These are phyloP conservation scores for Naso thynnoides DNA, from an alignment of 2,797 vertebrate species.

Conservation along the genomic window DNA sequence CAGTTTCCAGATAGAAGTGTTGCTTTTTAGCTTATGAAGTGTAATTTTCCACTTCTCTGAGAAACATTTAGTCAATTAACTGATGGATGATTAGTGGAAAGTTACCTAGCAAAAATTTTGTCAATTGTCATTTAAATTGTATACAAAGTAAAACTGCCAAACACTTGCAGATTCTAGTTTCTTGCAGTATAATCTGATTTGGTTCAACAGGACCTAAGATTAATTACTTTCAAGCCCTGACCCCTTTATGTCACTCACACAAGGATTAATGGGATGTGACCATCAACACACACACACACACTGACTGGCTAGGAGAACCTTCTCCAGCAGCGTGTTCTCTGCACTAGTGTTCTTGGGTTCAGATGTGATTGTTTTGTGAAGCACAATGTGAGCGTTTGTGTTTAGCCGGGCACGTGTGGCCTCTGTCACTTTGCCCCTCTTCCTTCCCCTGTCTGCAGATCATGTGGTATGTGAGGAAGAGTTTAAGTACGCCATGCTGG, in stretches of 20 bases:
- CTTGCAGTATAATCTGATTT: not conserved
- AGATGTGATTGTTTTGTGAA: conserved; percentile 7
- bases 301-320: not conserved
- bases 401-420: conserved; percentile 25
- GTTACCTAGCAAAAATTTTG: not conserved
- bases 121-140: not conserved
- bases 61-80: not conserved
- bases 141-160: not conserved
- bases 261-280: not conserved
- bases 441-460: conserved; percentile 78
- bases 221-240: conserved; percentile 11
- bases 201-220: not conserved
- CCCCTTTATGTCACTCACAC: not conserved
- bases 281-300: not conserved
- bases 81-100: not conserved
- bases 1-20: not conserved
- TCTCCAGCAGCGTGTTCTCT: conserved; percentile 1
- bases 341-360: not conserved
- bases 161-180: not conserved
- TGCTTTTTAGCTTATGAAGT: not conserved
- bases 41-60: not conserved
- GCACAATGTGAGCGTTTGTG: not conserved
- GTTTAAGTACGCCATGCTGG: conserved; percentile 92
- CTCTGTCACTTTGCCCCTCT: conserved; percentile 11
- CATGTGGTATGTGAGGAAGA: conserved; percentile 92